These are phyloP conservation scores for Eleutherodactylus coqui DNA, from an alignment of 2,797 vertebrate species.

Conservation along the genomic window DNA sequence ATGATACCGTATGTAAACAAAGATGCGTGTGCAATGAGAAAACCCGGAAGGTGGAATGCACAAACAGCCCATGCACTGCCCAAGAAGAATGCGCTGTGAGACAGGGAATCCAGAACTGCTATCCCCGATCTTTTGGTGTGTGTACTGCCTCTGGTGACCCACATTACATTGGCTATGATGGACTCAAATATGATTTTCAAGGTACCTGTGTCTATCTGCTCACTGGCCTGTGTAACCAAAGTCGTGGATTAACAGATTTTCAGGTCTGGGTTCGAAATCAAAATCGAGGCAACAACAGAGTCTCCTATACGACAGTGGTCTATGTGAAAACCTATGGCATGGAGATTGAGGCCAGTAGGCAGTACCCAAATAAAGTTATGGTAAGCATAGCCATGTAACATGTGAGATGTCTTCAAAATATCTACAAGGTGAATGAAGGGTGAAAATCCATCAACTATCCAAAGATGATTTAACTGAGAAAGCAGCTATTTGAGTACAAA, in stretches of 20 bases:
- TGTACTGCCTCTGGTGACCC: conserved; percentile 79
- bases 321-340: conserved; percentile 59
- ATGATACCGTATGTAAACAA: conserved; percentile 70
- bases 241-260: conserved; percentile 64
- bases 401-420: not conserved
- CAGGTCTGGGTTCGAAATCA: conserved; percentile 74
- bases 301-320: conserved; percentile 63
- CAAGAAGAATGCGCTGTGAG: conserved; percentile 73
- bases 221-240: conserved; percentile 62
- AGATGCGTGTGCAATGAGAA: conserved; percentile 75
- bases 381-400: conserved; percentile 37
- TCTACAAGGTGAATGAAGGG: not conserved
- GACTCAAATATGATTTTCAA: conserved; percentile 79
- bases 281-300: accelerated
- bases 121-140: conserved; percentile 65
- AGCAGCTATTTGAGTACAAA: no score
- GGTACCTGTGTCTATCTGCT: conserved; percentile 83
- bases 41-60: conserved; percentile 72
- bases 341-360: conserved; percentile 61
- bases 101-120: conserved; percentile 75
- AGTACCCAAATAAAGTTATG: conserved; percentile 33
- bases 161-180: conserved; percentile 82
- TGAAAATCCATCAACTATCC: not conserved
- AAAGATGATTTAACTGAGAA: no score
- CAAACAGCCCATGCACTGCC: conserved; percentile 67